Conservation (phyloP, 2,113 vertebrate species). For the Morphnarchus princeps region DNA sequence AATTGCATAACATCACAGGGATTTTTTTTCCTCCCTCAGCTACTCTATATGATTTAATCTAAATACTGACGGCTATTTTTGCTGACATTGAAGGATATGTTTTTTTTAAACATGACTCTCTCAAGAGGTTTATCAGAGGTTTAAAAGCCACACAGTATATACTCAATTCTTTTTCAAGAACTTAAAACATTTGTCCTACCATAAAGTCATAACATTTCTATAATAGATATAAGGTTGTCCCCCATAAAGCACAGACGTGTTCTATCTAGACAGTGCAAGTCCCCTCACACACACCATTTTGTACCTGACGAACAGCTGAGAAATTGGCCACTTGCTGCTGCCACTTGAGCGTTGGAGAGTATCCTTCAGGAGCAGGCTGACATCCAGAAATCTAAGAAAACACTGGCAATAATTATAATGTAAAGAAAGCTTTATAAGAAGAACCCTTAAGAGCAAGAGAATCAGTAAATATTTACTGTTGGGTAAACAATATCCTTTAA, state of each 20-base stretch:
- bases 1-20: background rate
- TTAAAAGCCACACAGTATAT: background rate
- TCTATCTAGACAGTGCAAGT: background rate
- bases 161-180: background rate
- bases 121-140: background rate
- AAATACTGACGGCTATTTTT: background rate
- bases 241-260: background rate
- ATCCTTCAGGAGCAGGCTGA: constrained; percentile 88
- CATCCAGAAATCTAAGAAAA: constrained; percentile 84
- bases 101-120: background rate
- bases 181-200: background rate
- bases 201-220: background rate
- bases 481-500: background rate
- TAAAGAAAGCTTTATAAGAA: constrained; percentile 21
- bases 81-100: background rate
- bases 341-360: constrained; percentile 88
- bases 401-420: constrained; percentile 27
- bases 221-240: background rate
- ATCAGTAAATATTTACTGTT: background rate
- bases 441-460: background rate
- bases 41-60: background rate
- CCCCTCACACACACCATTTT: background rate
- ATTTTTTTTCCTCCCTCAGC: background rate
- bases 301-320: constrained; percentile 83
- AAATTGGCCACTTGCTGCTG: constrained; percentile 92